A percentile compares a stretch with the other conserved stretches of the same genome.
Conservation (phyloP, 2,113 vertebrate species). For the Triplophysa tibetana region DNA sequence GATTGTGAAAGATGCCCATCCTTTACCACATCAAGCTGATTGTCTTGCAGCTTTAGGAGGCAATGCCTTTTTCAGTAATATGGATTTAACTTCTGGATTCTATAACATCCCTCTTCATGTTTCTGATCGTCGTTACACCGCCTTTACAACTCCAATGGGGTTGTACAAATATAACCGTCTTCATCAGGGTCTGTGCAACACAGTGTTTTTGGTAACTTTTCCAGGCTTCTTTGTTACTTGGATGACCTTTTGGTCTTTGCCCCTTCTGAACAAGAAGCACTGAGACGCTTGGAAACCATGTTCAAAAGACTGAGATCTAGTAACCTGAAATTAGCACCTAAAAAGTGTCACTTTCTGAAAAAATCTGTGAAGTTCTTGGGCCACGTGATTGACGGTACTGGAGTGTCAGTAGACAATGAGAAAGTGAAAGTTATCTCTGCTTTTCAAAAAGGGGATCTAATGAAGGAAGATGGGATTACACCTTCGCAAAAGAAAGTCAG, state of each 20-base stretch:
- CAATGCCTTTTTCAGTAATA: too few species aligned
- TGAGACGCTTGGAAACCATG: background rate
- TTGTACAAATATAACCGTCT: too few species aligned
- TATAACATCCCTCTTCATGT: slow-evolving; percentile 21
- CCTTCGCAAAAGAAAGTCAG: background rate
- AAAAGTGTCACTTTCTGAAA: background rate
- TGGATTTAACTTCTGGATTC: slow-evolving; percentile 22
- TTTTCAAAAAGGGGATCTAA: background rate
- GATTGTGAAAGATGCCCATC: too few species aligned
- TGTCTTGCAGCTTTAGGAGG: too few species aligned
- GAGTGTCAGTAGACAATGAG: background rate
- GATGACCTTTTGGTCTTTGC: too few species aligned
- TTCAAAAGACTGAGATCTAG: background rate
- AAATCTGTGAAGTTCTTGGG: background rate
- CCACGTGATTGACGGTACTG: background rate
- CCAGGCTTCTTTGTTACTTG: too few species aligned
- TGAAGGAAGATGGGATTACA: background rate
- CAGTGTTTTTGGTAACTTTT: too few species aligned
- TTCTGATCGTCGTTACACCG: background rate
- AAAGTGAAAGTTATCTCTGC: background rate
- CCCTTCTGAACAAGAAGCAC: too few species aligned
- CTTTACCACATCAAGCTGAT: too few species aligned
- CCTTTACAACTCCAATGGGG: background rate
- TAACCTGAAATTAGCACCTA: background rate
- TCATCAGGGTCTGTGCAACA: background rate